Evolutionary conservation across 2,113 vertebrate species (phyloP).

Genomic region (Corythaeola cristata): DNA sequence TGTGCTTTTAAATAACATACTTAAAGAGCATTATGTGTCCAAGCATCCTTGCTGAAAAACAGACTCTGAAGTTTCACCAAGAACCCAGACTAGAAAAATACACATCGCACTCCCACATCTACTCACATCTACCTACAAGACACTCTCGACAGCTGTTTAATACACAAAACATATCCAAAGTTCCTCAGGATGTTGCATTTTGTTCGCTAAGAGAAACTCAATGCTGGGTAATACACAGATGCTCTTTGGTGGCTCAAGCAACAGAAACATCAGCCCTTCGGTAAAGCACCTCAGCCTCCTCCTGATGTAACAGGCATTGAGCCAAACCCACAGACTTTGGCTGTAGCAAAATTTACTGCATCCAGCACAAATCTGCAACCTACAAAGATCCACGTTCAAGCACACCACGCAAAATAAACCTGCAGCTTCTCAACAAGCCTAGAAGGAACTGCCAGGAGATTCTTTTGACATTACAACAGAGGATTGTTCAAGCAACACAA

Average conservation of each 20-base stretch:
- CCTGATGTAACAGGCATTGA: fast-evolving
- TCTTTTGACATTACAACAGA: background rate
- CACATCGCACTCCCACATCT: fast-evolving
- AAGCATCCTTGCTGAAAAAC: background rate
- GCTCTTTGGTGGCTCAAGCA: background rate
- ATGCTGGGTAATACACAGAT: fast-evolving
- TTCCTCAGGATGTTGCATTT: background rate
- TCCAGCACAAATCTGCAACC: background rate
- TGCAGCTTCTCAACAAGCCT: background rate
- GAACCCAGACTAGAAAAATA: background rate
- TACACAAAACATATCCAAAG: background rate
- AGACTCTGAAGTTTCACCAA: background rate
- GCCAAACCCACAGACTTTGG: fast-evolving
- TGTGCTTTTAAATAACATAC: background rate
- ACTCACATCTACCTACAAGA: background rate
- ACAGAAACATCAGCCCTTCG: background rate
- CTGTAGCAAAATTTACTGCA: background rate
- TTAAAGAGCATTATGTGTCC: background rate
- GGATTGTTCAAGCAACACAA: background rate
- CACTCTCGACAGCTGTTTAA: background rate
- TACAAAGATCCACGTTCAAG: background rate
- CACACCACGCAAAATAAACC: background rate
- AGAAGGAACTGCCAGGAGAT: background rate
- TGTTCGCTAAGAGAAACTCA: background rate
- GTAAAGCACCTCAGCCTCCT: background rate